Evolutionary conservation across 2,113 vertebrate species (phyloP).

Genomic region (Urocynchramus pylzowi): DNA sequence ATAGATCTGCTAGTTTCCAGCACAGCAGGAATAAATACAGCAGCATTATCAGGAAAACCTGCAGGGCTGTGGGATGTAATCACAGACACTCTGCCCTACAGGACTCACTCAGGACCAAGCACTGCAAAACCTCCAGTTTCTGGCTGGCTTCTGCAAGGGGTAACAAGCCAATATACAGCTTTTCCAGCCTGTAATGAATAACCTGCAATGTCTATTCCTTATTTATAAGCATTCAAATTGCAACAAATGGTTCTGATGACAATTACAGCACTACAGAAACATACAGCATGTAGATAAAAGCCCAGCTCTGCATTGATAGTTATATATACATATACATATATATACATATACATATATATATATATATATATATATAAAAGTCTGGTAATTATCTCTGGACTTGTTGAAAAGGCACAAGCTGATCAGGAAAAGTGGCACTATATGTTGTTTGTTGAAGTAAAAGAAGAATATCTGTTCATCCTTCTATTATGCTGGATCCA

Average conservation of each 20-base stretch:
- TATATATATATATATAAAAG: background rate
- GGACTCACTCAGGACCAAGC: background rate
- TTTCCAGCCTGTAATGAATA: background rate
- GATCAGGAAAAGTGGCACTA: background rate
- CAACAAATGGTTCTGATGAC: constrained; percentile 12
- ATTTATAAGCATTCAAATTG: background rate
- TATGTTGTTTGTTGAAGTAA: background rate
- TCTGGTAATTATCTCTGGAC: background rate
- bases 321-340: too few species aligned
- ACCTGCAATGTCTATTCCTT: background rate
- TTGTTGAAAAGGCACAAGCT: background rate
- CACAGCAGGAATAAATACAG: background rate
- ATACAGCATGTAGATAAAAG: background rate
- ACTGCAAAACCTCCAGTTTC: background rate
- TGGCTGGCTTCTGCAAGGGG: background rate
- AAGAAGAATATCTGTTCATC: background rate
- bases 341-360: too few species aligned
- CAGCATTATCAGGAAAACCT: background rate
- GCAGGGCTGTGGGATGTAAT: background rate
- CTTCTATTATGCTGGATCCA: background rate
- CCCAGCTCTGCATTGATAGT: background rate
- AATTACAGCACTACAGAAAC: background rate
- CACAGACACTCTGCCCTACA: background rate
- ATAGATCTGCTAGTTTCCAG: background rate
- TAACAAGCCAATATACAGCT: background rate